Evolutionary conservation across 2,113 vertebrate species (phyloP), one percentile per base, ranked within the genome.

Genomic region (Semnopithecus entellus): DNA sequence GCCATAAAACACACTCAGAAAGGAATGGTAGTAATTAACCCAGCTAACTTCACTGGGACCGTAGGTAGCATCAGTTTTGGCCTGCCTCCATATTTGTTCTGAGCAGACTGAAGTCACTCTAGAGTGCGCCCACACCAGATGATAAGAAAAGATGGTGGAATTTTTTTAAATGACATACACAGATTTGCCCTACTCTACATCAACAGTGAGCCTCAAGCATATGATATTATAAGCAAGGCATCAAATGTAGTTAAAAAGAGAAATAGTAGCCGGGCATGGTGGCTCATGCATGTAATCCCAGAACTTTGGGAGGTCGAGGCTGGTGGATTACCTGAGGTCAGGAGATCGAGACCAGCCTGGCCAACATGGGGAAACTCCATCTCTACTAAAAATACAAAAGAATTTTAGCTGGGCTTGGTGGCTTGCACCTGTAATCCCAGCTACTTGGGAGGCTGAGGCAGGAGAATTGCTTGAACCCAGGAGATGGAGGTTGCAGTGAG

Each of bases 201-300:
- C 92, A 75, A 76, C 43, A 61, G 55, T 8, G 17, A 79, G 40
- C 83, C 72, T 81, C n/a, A 66, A 82, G 52, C 45, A 78, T 43
- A 30, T 61, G 73, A 72, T 59, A 59, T 48, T 38, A 50, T 68
- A 43, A 93, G 27, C 30, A 40, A 43, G 55, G 35, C 25, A 40
- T 78, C 75, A 40, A 64, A 16, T 50, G 16, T 45, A 78, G 75
- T 68, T 93, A 80, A 96, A 95, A 73, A 94, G 57, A 85, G 45
- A 76, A 64, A 64, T 64, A 64, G 61, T 5, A 0, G 61, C 61
- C 12, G 0, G 61, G 61, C 12, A 13, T 30, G 6, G 61, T 64
- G 12, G 61, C 12, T 64, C 12, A 64, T 6, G 11, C 27, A 64
- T 64, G 12, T 64, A 64, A 64, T 64, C 27, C 61, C 61, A 64